phyloP scores from a whole-genome alignment of 92 coral and sea anemone species.

The Parazoanthus atlanticus region DNA sequence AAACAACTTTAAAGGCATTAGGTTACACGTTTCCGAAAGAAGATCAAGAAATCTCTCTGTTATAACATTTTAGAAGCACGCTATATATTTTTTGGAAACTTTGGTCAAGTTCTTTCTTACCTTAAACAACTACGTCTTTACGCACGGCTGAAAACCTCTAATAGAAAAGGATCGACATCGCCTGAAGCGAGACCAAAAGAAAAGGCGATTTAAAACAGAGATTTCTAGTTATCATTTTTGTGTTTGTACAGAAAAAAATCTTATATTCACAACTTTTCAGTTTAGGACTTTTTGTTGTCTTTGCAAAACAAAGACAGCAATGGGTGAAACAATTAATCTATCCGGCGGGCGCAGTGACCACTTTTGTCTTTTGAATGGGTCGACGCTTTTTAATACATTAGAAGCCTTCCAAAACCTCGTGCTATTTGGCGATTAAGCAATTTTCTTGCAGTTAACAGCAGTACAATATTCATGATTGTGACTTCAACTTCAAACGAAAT shows the following conservation, averaged over 20 bases:
- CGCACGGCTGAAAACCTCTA: slow-evolving; percentile 74
- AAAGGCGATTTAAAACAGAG: slow-evolving; percentile 56
- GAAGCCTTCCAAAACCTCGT: too few species aligned
- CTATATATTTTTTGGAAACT: neutral
- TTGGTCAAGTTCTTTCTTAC: slow-evolving; percentile 42
- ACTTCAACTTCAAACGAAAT: neutral
- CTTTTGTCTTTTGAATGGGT: too few species aligned
- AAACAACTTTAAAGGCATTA: too few species aligned
- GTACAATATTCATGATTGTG: too few species aligned
- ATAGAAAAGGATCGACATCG: slow-evolving; percentile 76
- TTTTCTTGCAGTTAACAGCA: neutral
- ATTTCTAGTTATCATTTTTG: neutral
- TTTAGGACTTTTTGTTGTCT: neutral
- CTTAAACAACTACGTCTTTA: slow-evolving; percentile 50
- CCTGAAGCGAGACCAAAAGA: slow-evolving; percentile 42
- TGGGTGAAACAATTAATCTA: neutral
- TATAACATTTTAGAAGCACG: neutral
- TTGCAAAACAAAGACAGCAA: too few species aligned
- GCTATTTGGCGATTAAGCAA: neutral
- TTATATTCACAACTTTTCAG: neutral
- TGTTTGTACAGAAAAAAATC: neutral
- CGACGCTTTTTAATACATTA: too few species aligned
- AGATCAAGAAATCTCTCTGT: neutral
- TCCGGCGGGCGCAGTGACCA: too few species aligned
- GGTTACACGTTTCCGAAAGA: neutral